Conservation (phyloP, 2,113 vertebrate genomes). For the Oceanodroma tethys region DNA sequence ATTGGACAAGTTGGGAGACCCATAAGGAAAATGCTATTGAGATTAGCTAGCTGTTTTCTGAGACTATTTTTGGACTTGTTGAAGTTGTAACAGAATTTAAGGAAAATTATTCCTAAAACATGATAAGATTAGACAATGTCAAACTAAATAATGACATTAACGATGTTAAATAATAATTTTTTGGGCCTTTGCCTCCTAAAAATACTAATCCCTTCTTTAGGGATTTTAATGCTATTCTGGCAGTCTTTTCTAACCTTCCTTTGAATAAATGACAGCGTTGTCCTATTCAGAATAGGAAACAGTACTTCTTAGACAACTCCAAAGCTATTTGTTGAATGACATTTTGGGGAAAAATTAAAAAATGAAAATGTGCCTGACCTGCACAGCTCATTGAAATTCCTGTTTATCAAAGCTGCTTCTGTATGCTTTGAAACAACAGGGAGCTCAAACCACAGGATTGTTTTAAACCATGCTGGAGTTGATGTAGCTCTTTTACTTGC, state of each 20-base stretch:
- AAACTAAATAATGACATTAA: neutral
- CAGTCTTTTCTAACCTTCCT: neutral
- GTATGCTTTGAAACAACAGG: neutral
- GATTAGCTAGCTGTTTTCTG: neutral
- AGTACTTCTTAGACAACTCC: neutral
- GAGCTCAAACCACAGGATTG: neutral
- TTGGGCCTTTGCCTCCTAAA: fast-evolving
- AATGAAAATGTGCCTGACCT: neutral
- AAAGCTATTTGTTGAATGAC: neutral
- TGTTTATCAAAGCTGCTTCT: neutral
- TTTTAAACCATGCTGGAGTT: neutral
- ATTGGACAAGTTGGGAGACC: neutral
- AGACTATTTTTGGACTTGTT: neutral
- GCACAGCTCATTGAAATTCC: neutral
- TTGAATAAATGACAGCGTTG: neutral
- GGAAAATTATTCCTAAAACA: neutral
- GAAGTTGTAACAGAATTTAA: neutral
- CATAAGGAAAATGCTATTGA: neutral
- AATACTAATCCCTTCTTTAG: neutral
- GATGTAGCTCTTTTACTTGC: neutral
- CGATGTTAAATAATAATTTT: neutral
- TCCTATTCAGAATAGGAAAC: neutral
- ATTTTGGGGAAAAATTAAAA: neutral
- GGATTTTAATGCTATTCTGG: neutral
- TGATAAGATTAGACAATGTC: neutral